Conservation (phyloP, 2,888 invertebrate genomes). For the Tanytarsus gracilentus region DNA sequence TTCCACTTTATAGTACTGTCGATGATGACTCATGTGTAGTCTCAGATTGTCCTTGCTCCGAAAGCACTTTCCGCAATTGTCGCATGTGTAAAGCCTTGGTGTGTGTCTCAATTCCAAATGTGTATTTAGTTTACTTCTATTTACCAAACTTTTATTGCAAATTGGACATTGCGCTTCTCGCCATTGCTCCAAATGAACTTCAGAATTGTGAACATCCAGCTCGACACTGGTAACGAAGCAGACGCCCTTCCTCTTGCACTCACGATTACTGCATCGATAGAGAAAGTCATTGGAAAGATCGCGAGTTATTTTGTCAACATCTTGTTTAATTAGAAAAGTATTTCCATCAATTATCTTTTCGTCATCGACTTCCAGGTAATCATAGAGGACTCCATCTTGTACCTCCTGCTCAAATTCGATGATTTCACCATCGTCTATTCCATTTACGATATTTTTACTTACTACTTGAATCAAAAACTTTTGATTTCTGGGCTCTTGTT, state of each 20-base stretch:
- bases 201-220: neutral
- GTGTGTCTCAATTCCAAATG: conserved; percentile 7
- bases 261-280: neutral
- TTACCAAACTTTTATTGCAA: conserved; percentile 9
- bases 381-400: too few species aligned
- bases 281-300: too few species aligned
- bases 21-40: conserved; percentile 25
- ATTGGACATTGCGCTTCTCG: neutral
- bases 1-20: conserved; percentile 15
- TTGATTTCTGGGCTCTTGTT: too few species aligned
- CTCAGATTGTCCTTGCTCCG: conserved; percentile 26
- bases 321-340: too few species aligned
- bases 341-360: too few species aligned
- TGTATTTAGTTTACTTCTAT: neutral
- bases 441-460: too few species aligned
- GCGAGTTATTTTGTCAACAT: too few species aligned
- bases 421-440: too few species aligned
- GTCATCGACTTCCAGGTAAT: too few species aligned
- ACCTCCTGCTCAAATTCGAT: too few species aligned
- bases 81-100: conserved; percentile 9
- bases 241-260: neutral
- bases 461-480: too few species aligned
- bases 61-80: conserved; percentile 28
- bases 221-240: neutral
- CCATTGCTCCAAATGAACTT: neutral